Base-by-base conservation (phyloP, 2,888 invertebrate genomes). In the Congeria kusceri region DNA sequence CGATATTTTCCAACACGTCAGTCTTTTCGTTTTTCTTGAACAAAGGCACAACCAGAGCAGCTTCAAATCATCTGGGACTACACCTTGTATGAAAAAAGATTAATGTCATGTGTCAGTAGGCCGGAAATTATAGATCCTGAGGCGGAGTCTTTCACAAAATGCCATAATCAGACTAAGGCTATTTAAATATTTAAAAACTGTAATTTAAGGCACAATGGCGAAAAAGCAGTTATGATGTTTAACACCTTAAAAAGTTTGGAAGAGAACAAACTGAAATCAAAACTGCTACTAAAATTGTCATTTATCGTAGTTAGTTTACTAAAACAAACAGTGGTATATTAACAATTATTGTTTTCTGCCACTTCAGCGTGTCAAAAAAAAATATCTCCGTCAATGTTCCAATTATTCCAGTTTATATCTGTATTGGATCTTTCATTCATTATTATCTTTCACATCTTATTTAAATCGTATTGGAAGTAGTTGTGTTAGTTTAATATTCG, bases 1-100 rank as follows among this genome's bases (percentile, higher is more conserved):
- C 65, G 65, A 29, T 49, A 65, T 15, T 65, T 65, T 2, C 53
- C 65, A n/a, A 49, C n/a, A n/a, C 32, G 20, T 32, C 39, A 39
- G 23, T 15, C 39, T 15, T 61, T n/a, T 62, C 69, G 32, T 70
- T 62, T 29, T 70, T 70, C 53, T 70, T 71, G 63, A 63, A 71
- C n/a, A 71, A 15, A 18, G 71, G 71, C 4, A 71, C 56, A 23
- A 71, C 71, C 27, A 25, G 29, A 3, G 71, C 64, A 15, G 57
- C 27, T 71, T 71, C 13, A 63, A 39, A 15, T 64, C 64, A 49
- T 57, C 58, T 5, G 64, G 71, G 5, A 71, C 46, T 44, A 25
- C 23, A 32, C 71, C 58, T 57, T 63, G 64, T 13, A 58, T 71
- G 1, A 71, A 39, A 15, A 39, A 11, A 39, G 15, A 39, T 39